These are phyloP conservation scores for Meta bourneti DNA, from an alignment of 2,888 invertebrate species.

Conservation along the genomic window DNA sequence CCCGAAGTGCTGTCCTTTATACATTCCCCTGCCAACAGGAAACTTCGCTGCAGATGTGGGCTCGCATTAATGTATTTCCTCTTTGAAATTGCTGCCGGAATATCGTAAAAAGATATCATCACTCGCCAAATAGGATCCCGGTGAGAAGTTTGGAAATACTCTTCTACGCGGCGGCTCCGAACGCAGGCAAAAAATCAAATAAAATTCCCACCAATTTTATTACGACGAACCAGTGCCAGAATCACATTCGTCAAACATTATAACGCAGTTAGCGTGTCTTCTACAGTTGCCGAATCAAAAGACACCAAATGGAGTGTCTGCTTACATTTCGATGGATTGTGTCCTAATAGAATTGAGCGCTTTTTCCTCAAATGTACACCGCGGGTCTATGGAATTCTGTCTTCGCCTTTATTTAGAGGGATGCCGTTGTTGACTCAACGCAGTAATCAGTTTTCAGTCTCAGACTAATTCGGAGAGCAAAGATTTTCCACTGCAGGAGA, in stretches of 20 bases:
- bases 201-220: conserved; percentile 52
- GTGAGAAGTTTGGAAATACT: conserved; percentile 34
- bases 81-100: conserved; percentile 62
- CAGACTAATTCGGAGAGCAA: background rate
- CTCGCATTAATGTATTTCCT: conserved; percentile 61
- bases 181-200: conserved; percentile 28
- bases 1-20: conserved; percentile 30
- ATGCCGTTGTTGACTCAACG: background rate
- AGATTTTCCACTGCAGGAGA: background rate
- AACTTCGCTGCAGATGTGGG: conserved; percentile 5
- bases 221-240: conserved; percentile 50
- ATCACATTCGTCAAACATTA: conserved; percentile 54
- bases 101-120: conserved; percentile 69
- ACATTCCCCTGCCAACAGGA: conserved; percentile 18
- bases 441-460: background rate
- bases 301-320: conserved; percentile 25
- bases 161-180: background rate
- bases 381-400: background rate
- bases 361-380: background rate
- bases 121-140: conserved; percentile 51
- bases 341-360: background rate
- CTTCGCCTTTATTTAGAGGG: background rate
- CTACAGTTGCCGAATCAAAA: background rate
- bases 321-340: conserved; percentile 19
- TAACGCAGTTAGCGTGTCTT: conserved; percentile 25